These are phyloP conservation scores for Cataglyphis altisquamis DNA, from an alignment of 2,888 invertebrate genomes.

Conservation along the genomic window DNA sequence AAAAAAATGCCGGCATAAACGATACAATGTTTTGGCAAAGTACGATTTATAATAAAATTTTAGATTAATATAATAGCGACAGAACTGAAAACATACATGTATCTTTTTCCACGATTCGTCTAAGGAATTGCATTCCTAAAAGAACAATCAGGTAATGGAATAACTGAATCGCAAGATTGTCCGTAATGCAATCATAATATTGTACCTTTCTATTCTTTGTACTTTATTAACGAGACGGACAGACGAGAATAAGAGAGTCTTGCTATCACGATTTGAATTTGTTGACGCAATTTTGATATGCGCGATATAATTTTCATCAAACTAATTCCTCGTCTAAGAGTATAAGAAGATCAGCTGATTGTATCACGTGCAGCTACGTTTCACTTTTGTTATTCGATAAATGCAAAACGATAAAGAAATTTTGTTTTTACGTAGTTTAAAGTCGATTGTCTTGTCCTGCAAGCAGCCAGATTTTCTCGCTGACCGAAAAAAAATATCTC, in stretches of 20 bases:
- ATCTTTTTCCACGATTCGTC: not conserved
- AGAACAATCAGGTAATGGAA: not conserved
- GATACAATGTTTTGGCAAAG: not conserved
- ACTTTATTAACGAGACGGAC: not conserved
- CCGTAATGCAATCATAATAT: not conserved
- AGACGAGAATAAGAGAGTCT: constrained; percentile 1
- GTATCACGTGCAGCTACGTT: not conserved
- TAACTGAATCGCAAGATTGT: not conserved
- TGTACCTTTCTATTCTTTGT: not conserved
- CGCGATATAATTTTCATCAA: constrained; percentile 1
- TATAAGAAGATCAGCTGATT: not conserved
- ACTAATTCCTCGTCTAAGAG: not conserved
- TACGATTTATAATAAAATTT: not conserved
- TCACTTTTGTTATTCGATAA: not conserved
- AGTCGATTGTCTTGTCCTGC: not conserved
- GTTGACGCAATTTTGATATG: not conserved
- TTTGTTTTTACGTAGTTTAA: not conserved
- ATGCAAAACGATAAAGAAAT: not conserved
- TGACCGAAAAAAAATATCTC: not conserved
- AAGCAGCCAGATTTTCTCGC: constrained; percentile 6
- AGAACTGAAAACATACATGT: not conserved
- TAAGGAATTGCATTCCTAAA: not conserved
- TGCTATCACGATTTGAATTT: not conserved
- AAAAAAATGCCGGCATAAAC: not conserved
- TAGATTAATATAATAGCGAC: not conserved